Evolutionary conservation across 1,140 invertebrate species (phyloP).

Genomic region (Eupristina koningsbergeri): DNA sequence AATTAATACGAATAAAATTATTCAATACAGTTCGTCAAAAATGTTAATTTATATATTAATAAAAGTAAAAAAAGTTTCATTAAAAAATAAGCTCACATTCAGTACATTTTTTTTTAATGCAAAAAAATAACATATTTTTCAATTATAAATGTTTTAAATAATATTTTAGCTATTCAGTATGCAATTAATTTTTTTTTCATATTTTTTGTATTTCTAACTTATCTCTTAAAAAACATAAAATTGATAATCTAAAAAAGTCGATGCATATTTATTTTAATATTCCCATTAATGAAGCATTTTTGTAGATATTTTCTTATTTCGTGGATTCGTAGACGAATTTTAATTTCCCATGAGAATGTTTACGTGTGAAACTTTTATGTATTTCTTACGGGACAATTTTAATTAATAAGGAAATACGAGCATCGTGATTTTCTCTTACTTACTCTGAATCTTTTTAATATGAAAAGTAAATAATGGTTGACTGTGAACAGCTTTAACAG

Average conservation of each 20-base stretch:
- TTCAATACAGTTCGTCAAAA: no score
- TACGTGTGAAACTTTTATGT: not conserved
- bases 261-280: conserved; percentile 7
- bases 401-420: not conserved
- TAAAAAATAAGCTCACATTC: conserved; percentile 6
- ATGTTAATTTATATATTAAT: not conserved
- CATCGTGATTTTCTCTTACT: not conserved
- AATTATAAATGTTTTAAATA: not conserved
- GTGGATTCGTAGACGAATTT: not conserved
- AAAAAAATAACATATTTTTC: not conserved
- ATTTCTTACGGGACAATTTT: not conserved
- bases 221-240: not conserved
- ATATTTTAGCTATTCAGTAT: conserved; percentile 3
- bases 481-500: not conserved
- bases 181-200: not conserved
- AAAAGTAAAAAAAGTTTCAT: no score
- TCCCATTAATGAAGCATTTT: not conserved
- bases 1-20: no score
- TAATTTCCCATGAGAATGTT: not conserved
- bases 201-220: not conserved
- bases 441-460: not conserved
- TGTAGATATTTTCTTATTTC: not conserved
- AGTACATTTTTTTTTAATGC: not conserved
- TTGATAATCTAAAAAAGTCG: conserved; percentile 9
- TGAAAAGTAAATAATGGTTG: not conserved